phyloP scores from a whole-genome alignment of 2,888 invertebrate species.

The Latrodectus hesperus region DNA sequence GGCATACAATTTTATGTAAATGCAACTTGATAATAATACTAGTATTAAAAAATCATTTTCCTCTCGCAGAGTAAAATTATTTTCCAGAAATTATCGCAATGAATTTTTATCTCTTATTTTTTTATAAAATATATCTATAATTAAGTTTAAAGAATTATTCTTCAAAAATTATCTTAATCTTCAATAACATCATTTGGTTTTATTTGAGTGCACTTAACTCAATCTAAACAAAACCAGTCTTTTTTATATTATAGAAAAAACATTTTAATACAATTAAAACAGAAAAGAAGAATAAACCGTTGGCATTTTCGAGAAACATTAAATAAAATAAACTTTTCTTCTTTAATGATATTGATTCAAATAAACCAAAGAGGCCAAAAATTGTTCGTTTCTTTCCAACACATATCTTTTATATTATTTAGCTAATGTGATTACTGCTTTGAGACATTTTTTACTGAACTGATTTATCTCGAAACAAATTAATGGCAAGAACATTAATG shows the following conservation, averaged over 20 bases:
- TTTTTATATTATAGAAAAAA: neutral
- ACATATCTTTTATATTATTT: neutral
- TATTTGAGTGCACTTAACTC: too few species aligned
- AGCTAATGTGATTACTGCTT: constrained; percentile 48
- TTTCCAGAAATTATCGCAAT: too few species aligned
- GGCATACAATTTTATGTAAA: too few species aligned
- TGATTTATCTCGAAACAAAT: constrained; percentile 42
- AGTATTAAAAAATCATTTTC: too few species aligned
- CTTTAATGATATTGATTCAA: constrained; percentile 19
- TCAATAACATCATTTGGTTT: too few species aligned
- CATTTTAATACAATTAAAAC: neutral
- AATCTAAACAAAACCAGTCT: too few species aligned
- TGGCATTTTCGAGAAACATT: neutral
- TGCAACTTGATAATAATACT: too few species aligned
- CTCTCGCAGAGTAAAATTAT: too few species aligned
- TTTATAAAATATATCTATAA: too few species aligned
- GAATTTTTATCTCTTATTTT: too few species aligned
- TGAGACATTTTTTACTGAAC: constrained; percentile 23
- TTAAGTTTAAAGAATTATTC: too few species aligned
- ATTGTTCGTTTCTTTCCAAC: neutral
- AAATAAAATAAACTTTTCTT: neutral
- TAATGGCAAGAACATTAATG: constrained; percentile 47
- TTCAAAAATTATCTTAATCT: too few species aligned
- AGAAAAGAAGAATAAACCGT: neutral
- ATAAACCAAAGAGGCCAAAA: constrained; percentile 8